Conservation (phyloP, 2,888 invertebrate species). For the Caradrina kadenii region DNA sequence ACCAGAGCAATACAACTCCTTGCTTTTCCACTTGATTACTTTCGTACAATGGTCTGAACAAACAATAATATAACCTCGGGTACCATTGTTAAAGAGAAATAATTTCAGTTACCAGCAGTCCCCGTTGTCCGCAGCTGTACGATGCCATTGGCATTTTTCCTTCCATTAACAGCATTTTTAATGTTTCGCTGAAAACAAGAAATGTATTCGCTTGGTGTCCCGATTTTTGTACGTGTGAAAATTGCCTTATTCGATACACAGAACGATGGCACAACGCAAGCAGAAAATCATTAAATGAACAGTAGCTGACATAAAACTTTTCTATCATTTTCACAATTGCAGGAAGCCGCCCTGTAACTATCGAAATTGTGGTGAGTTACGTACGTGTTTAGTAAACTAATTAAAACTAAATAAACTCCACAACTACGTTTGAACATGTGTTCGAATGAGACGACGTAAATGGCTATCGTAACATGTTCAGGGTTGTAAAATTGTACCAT, state of each 20-base stretch:
- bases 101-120: constrained; percentile 59
- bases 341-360: neutral
- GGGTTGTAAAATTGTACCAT: constrained; percentile 85
- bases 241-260: constrained; percentile 37
- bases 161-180: constrained; percentile 60
- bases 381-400: constrained; percentile 25
- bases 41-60: constrained; percentile 75
- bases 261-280: constrained; percentile 4
- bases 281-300: constrained; percentile 23
- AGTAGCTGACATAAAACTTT: constrained; percentile 3
- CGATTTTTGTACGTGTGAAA: constrained; percentile 31
- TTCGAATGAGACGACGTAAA: constrained; percentile 74
- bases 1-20: constrained; percentile 74
- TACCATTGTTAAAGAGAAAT: constrained; percentile 74
- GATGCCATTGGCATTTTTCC: constrained; percentile 59
- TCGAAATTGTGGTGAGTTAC: neutral
- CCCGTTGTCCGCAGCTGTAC: constrained; percentile 58
- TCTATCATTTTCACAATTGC: constrained; percentile 2
- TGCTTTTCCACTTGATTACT: constrained; percentile 80
- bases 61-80: constrained; percentile 78
- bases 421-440: constrained; percentile 66
- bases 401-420: constrained; percentile 60
- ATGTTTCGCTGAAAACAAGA: constrained; percentile 53
- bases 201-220: constrained; percentile 32
- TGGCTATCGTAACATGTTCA: constrained; percentile 82